Base-by-base conservation (phyloP, 2,888 invertebrate genomes). In the Perizoma affinitatum region DNA sequence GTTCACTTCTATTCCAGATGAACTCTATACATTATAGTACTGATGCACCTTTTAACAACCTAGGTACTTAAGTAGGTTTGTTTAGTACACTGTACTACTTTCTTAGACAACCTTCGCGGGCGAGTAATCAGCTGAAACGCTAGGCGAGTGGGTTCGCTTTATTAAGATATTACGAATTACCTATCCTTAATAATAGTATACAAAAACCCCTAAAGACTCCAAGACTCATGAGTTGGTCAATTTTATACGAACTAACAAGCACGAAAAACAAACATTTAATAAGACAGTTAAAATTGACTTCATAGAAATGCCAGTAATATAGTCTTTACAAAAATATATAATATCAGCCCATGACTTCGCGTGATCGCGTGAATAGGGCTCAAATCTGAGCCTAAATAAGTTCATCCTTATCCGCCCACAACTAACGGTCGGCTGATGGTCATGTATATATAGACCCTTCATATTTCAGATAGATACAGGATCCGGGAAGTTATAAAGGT, bases 291-390 rank as follows among this genome's bases (percentile, higher is more conserved):
- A 5, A 22, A 38, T 38, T 38, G 7, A 3, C 38, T 38, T 38
- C 5, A 5, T 38, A 38, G 6, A 5, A 38, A 38, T 22, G 6
- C 7, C 6, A 5, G n/a, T 44, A 22, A 11, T 9, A 34, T 9
- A 46, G n/a, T 35, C 2, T 46, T 35, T 34, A 46, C n/a, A 46
- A 46, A 38, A 44, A 44, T 22, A 44, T 46, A 5, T 33, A 34
- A 45, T 11, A 45, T 22, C 38, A 64, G 59, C 50, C 54, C 61
- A 58, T 68, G 69, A 69, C 66, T 69, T 66, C 65, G 69, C 69
- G 70, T 75, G 70, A 67, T 71, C 70, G 63, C 49, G 59, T 76
- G 70, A 79, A 78, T 66, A 67, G 70, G 63, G 64, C 59, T 66
- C 61, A 57, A 68, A 69, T 61, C 57, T 54, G 43, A 38, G 54